phyloP scores from a whole-genome alignment of 2,888 invertebrate species.

The Lasioglossum leucozonium region DNA sequence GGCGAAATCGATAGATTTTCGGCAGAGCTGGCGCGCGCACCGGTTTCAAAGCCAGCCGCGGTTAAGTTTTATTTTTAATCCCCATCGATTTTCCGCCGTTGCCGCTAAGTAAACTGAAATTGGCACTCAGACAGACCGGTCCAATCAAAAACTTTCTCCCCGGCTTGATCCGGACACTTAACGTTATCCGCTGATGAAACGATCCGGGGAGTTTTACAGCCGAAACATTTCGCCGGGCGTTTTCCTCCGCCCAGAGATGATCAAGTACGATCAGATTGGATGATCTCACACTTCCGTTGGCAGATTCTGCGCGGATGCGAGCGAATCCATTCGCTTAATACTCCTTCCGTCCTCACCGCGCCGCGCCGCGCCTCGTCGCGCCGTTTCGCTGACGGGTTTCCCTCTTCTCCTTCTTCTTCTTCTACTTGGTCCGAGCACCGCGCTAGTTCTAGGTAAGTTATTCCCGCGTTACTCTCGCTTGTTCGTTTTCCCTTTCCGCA shows the following conservation, averaged over 20 bases:
- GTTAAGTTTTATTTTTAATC: constrained; percentile 32
- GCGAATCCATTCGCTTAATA: constrained; percentile 57
- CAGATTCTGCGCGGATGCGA: constrained; percentile 34
- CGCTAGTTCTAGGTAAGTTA: background rate
- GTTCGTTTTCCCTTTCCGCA: constrained; percentile 51
- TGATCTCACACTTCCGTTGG: constrained; percentile 36
- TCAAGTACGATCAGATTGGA: constrained; percentile 37
- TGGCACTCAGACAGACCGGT: background rate
- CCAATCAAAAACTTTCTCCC: constrained; percentile 37
- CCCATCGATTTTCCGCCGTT: constrained; percentile 33
- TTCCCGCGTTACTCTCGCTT: constrained; percentile 10
- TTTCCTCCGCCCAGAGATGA: constrained; percentile 25
- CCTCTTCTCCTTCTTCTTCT: background rate
- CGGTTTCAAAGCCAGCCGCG: background rate
- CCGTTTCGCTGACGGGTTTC: background rate
- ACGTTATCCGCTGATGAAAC: constrained; percentile 38
- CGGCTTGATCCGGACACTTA: constrained; percentile 31
- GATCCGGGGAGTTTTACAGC: constrained; percentile 31
- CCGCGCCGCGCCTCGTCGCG: background rate
- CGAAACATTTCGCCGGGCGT: constrained; percentile 34
- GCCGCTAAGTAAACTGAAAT: constrained; percentile 30
- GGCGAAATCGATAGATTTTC: background rate
- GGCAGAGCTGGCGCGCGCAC: background rate
- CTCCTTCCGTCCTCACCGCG: background rate
- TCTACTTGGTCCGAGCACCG: background rate